Percentiles rank a stretch among this genome's conserved stretches.
These are phyloP conservation scores for Disparrhopalites patrizii DNA, from an alignment of 2,888 invertebrate genomes.

Conservation along the genomic window DNA sequence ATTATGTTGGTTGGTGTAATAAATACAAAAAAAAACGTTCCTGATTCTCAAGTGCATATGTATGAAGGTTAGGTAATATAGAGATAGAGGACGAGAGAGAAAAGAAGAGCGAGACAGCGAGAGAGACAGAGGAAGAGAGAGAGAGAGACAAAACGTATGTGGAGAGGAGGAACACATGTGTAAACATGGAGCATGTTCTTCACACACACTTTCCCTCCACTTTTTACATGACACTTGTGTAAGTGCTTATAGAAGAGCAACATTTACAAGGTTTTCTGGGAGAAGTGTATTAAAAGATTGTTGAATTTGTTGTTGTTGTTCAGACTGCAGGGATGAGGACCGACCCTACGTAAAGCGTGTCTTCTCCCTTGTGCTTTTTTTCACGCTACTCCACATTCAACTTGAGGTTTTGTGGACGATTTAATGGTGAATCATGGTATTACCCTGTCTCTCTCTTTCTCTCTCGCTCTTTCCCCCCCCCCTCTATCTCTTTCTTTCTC, in stretches of 20 bases:
- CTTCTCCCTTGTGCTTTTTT: slow-evolving; percentile 24
- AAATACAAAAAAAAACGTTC: too few relatives aligned
- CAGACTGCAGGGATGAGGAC: slow-evolving; percentile 16
- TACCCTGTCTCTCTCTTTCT: background rate
- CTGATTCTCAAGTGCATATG: too few relatives aligned
- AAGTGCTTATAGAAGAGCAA: background rate
- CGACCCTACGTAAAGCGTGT: slow-evolving; percentile 17
- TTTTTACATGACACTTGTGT: background rate
- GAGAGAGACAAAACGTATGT: too few relatives aligned
- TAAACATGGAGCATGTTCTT: background rate
- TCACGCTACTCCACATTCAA: slow-evolving; percentile 4
- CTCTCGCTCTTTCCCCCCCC: background rate
- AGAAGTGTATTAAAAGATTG: slow-evolving; percentile 13
- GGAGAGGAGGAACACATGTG: background rate
- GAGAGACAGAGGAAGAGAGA: too few relatives aligned
- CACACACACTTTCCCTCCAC: background rate
- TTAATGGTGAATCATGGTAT: slow-evolving; percentile 15
- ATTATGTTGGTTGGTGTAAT: too few relatives aligned
- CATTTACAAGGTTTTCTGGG: background rate
- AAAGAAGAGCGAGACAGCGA: too few relatives aligned
- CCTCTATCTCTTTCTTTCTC: background rate
- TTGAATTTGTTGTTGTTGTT: slow-evolving; percentile 17
- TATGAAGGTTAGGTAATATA: too few relatives aligned
- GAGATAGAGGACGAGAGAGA: too few relatives aligned
- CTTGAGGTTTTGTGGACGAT: background rate